These are phyloP conservation scores for Herpetotheres cachinnans DNA, from an alignment of 2,113 vertebrate genomes.

Conservation along the genomic window DNA sequence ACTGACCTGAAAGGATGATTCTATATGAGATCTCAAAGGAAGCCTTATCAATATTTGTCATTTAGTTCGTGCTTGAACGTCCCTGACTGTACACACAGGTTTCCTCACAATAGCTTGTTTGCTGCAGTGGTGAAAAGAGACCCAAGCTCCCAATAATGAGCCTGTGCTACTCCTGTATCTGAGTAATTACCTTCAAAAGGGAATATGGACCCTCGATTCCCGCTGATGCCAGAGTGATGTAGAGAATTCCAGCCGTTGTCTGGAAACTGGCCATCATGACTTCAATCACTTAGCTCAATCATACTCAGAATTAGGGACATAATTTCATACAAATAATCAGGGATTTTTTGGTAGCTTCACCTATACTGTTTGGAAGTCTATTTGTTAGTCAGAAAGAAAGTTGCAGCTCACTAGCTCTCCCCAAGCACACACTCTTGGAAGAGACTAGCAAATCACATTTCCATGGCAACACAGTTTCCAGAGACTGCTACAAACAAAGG, in stretches of 20 bases:
- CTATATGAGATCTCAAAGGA: background rate
- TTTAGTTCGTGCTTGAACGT: background rate
- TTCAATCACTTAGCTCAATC: background rate
- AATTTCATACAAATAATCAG: background rate
- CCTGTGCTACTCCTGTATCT: background rate
- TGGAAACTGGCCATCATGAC: background rate
- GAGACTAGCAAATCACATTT: background rate
- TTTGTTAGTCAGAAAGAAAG: background rate
- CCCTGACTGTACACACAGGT: background rate
- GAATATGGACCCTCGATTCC: background rate
- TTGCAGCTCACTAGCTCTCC: background rate
- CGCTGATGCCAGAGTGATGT: background rate
- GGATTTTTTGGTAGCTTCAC: background rate
- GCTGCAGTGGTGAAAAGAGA: background rate
- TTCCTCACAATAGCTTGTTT: background rate
- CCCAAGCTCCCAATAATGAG: background rate
- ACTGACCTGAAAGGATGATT: background rate
- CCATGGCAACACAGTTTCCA: conserved; percentile 34
- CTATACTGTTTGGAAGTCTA: background rate
- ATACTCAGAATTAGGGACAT: too few relatives aligned
- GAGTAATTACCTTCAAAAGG: background rate
- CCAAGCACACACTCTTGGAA: background rate
- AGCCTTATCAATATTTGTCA: background rate
- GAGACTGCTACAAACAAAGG: background rate
- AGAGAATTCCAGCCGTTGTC: background rate